Conservation (phyloP, 2,113 vertebrate genomes). For the Cheirogaleus medius region DNA sequence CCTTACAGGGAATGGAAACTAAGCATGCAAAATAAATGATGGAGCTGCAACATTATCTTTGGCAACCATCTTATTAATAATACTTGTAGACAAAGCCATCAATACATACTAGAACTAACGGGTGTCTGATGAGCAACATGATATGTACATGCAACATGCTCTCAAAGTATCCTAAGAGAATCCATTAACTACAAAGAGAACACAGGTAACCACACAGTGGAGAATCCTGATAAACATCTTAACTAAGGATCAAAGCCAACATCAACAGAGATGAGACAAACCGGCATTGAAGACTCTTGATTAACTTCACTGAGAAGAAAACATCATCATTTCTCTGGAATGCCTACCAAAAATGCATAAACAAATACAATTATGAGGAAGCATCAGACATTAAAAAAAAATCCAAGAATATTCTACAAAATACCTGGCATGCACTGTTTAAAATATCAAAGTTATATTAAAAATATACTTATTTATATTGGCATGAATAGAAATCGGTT, state of each 20-base stretch:
- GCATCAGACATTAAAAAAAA: not conserved
- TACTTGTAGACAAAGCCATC: not conserved
- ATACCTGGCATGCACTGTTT: not conserved
- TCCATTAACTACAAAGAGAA: not conserved
- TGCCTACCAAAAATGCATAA: not conserved
- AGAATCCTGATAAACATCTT: not conserved
- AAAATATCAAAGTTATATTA: not conserved
- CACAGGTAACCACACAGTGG: no score
- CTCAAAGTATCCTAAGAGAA: not conserved
- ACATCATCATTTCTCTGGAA: not conserved
- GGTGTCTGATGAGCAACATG: not conserved
- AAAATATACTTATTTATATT: not conserved
- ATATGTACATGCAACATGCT: not conserved
- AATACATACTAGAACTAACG: not conserved
- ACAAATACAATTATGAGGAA: not conserved
- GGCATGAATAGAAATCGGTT: not conserved
- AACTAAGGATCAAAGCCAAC: not conserved
- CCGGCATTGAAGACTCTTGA: not conserved
- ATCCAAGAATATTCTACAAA: not conserved
- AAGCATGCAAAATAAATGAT: not conserved
- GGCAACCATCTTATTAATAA: not conserved
- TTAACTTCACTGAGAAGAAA: not conserved
- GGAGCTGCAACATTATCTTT: not conserved
- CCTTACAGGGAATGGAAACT: not conserved
- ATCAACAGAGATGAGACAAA: no score